A percentile compares a stretch with the other conserved stretches of the same genome.
Evolutionary conservation across 2,113 vertebrate species (phyloP).

Genomic region (Nothocercus julius): DNA sequence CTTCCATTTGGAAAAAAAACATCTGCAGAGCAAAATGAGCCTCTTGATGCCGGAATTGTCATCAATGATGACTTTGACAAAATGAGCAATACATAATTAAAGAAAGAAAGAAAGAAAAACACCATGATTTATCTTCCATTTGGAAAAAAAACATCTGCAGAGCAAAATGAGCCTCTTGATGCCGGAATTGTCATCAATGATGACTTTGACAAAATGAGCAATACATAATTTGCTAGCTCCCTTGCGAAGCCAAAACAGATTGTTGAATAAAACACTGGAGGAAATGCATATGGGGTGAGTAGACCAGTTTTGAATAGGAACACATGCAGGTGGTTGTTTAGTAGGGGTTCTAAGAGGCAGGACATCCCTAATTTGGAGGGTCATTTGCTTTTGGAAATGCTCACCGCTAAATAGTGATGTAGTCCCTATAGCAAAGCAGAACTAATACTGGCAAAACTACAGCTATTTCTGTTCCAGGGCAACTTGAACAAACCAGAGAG

Average conservation of each 20-base stretch:
- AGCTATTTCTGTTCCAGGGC: conserved; percentile 75
- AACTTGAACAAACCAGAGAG: conserved; percentile 74
- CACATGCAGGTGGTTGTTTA: conserved; percentile 79
- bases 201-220: conserved; percentile 86
- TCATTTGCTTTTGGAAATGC: conserved; percentile 80
- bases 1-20: conserved; percentile 80
- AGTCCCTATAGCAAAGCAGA: conserved; percentile 73
- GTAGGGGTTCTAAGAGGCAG: conserved; percentile 76
- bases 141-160: conserved; percentile 84
- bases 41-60: conserved; percentile 86
- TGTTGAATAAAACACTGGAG: conserved; percentile 83
- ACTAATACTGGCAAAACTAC: conserved; percentile 68
- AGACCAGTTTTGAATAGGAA: conserved; percentile 76
- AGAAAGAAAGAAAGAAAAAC: neutral
- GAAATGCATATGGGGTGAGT: conserved; percentile 80
- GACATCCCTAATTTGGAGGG: conserved; percentile 81
- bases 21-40: conserved; percentile 84
- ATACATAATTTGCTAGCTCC: conserved; percentile 83
- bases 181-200: conserved; percentile 85
- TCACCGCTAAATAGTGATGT: conserved; percentile 71
- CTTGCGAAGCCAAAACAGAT: conserved; percentile 81
- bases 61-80: conserved; percentile 86
- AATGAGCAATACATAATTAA: conserved; percentile 85
- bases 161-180: conserved; percentile 84
- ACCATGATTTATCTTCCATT: conserved; percentile 77